Evolutionary conservation across 2,113 vertebrate genomes (phyloP).

Genomic region (Gobiocypris rarus): DNA sequence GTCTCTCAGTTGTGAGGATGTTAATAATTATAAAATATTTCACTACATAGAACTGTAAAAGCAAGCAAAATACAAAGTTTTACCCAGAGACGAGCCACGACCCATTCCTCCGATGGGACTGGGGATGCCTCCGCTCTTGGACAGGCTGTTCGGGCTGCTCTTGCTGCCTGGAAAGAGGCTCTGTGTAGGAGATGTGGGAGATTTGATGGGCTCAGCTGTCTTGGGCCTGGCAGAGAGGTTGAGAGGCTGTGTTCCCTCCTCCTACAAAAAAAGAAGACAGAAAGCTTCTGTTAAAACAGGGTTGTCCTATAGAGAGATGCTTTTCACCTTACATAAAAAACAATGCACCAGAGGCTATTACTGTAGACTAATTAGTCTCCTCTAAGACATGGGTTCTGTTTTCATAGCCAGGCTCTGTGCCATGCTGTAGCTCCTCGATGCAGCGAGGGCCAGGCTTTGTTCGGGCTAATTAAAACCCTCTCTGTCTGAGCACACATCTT

Average conservation of each 20-base stretch:
- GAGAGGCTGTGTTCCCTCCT: constrained; percentile 96
- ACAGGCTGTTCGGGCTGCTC: constrained; percentile 87
- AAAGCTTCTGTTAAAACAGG: constrained; percentile 56
- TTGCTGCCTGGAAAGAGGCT: constrained; percentile 91
- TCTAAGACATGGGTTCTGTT: constrained; percentile 76
- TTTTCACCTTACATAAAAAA: constrained; percentile 83
- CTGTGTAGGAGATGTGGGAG: constrained; percentile 92
- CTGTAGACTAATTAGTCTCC: constrained; percentile 81
- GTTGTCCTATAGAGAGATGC: constrained; percentile 56
- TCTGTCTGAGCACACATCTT: constrained; percentile 92
- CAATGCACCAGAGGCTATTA: constrained; percentile 75
- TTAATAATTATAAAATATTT: constrained; percentile 17
- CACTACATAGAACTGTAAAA: not conserved
- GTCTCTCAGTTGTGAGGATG: not conserved
- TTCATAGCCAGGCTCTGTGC: constrained; percentile 84
- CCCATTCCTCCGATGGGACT: constrained; percentile 86
- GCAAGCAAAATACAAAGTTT: constrained; percentile 52
- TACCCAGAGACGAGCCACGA: constrained; percentile 95
- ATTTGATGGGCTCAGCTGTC: constrained; percentile 91
- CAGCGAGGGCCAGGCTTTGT: constrained; percentile 84
- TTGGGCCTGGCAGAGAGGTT: constrained; percentile 97
- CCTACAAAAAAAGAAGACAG: constrained; percentile 72
- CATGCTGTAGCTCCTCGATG: constrained; percentile 90
- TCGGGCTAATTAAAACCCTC: constrained; percentile 96
- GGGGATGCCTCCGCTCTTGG: constrained; percentile 88